These are phyloP conservation scores for Myotis vivesi DNA, from an alignment of 2,797 vertebrate species.

Conservation along the genomic window DNA sequence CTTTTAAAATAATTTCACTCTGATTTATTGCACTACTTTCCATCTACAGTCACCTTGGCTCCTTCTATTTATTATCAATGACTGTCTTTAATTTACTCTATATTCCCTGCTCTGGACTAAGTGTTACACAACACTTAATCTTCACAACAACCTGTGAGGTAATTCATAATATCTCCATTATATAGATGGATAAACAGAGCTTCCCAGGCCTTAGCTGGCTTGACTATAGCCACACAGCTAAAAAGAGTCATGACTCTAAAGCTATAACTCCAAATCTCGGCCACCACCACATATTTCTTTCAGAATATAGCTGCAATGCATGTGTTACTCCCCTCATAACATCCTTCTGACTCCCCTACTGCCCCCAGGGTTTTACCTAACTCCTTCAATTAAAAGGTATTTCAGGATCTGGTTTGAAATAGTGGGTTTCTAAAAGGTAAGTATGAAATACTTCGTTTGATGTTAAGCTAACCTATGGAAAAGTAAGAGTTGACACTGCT, in stretches of 20 bases:
- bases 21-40: background rate
- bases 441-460: background rate
- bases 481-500: background rate
- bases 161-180: background rate
- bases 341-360: background rate
- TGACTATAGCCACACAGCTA: background rate
- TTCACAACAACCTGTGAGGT: background rate
- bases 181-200: background rate
- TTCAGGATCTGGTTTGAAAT: background rate
- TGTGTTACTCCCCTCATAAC: background rate
- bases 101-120: background rate
- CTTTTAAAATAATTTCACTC: background rate
- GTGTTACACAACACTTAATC: background rate
- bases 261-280: background rate
- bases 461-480: background rate
- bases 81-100: background rate
- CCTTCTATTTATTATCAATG: background rate
- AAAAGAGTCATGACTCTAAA: background rate
- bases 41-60: background rate
- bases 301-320: background rate
- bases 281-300: background rate
- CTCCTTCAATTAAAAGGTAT: background rate
- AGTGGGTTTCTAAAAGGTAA: background rate
- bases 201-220: background rate
- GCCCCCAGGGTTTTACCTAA: background rate